Conservation (phyloP, 2,888 invertebrate genomes). For the Acanthosoma haemorrhoidale region DNA sequence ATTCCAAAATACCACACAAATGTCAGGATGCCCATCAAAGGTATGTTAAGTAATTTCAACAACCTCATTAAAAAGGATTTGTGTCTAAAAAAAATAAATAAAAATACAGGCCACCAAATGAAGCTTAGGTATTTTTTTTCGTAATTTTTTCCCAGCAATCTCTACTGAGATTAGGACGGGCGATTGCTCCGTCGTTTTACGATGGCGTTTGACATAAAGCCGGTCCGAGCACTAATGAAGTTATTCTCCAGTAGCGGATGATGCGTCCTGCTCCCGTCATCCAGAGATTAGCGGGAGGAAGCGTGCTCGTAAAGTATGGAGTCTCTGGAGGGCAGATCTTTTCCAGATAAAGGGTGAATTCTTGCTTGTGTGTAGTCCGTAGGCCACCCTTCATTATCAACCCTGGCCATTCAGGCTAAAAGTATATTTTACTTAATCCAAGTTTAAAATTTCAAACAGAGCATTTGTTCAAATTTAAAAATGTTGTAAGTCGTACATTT, state of each 20-base stretch:
- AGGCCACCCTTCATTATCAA: not conserved
- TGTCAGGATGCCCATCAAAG: not conserved
- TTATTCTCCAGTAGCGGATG: not conserved
- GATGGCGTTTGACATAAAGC: not conserved
- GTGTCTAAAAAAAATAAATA: not conserved
- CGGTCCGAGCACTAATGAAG: not conserved
- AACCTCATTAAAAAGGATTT: not conserved
- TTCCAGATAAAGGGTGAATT: not conserved
- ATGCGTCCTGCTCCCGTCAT: not conserved
- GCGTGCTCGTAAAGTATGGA: not conserved
- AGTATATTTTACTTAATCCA: too few species aligned
- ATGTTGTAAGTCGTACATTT: too few species aligned
- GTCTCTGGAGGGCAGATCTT: not conserved
- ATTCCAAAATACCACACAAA: too few species aligned
- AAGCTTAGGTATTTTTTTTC: not conserved
- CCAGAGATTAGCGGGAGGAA: not conserved
- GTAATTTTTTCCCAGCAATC: not conserved
- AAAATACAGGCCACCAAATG: not conserved
- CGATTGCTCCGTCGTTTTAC: not conserved
- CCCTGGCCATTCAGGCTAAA: too few species aligned
- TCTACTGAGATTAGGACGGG: not conserved
- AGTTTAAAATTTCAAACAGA: too few species aligned
- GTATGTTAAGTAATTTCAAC: not conserved
- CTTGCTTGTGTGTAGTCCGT: not conserved
- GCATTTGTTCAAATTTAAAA: too few species aligned